These are phyloP conservation scores for Dromococcyx pavoninus DNA, from an alignment of 2,797 vertebrate genomes.

Conservation along the genomic window DNA sequence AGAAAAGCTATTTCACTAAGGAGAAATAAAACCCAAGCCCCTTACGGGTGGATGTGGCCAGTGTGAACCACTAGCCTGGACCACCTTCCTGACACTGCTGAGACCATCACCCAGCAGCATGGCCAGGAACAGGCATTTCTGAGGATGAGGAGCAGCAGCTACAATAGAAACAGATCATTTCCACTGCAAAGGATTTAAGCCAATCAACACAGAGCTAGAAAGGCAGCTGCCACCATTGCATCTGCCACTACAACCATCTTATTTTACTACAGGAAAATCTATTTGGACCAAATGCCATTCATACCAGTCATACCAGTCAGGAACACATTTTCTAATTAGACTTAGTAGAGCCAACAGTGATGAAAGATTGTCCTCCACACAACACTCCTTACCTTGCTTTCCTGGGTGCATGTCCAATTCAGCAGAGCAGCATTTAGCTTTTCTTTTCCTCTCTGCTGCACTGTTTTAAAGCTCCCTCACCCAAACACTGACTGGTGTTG, in stretches of 20 bases:
- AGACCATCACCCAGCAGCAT: not conserved
- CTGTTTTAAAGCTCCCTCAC: slow-evolving; percentile 12
- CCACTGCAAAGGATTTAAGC: not conserved
- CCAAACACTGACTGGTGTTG: not conserved
- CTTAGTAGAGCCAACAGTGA: not conserved
- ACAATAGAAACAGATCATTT: not conserved
- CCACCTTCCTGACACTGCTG: not conserved
- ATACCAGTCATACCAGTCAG: not conserved
- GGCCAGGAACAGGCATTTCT: not conserved
- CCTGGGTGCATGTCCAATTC: rapidly evolving
- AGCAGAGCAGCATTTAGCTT: slow-evolving; percentile 9
- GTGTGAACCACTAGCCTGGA: rapidly evolving
- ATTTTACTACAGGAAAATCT: not conserved
- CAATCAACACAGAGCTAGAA: not conserved
- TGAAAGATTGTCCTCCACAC: not conserved
- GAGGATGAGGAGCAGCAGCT: not conserved
- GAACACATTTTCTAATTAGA: slow-evolving; percentile 3
- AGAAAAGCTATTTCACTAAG: not conserved
- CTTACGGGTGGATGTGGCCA: rapidly evolving
- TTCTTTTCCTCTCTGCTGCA: not conserved
- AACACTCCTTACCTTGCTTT: slow-evolving; percentile 30
- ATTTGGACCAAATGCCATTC: not conserved
- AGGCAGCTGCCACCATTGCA: not conserved
- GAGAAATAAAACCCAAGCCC: not conserved
- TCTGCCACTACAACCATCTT: not conserved